Conservation (phyloP, 2,113 vertebrate genomes). For the Lucifuga dentata region DNA sequence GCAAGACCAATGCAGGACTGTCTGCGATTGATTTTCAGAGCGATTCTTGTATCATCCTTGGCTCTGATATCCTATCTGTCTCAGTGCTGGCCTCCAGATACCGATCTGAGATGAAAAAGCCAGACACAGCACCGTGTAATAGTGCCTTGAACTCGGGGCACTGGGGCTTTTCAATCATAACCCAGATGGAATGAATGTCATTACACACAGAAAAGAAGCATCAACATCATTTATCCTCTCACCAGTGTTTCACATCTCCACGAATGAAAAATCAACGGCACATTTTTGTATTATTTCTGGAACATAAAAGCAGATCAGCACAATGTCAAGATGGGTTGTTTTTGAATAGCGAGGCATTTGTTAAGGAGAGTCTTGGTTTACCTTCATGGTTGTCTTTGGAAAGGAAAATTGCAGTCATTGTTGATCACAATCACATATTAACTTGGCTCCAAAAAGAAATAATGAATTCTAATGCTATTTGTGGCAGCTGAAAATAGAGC, state of each 20-base stretch:
- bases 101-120: constrained; percentile 74
- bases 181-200: constrained; percentile 69
- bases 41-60: constrained; percentile 75
- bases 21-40: constrained; percentile 77
- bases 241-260: constrained; percentile 46
- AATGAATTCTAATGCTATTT: constrained; percentile 12
- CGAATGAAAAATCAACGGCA: constrained; percentile 63
- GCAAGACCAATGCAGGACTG: constrained; percentile 57
- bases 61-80: constrained; percentile 78
- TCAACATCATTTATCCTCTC: constrained; percentile 70
- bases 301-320: constrained; percentile 54
- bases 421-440: constrained; percentile 35
- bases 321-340: constrained; percentile 30
- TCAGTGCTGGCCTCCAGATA: constrained; percentile 66
- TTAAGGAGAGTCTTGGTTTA: constrained; percentile 39
- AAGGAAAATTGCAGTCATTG: constrained; percentile 34
- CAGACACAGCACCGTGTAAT: constrained; percentile 73
- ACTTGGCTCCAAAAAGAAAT: constrained; percentile 32
- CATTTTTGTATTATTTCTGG: constrained; percentile 41
- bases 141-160: constrained; percentile 69
- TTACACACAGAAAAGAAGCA: constrained; percentile 49
- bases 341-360: constrained; percentile 43
- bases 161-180: constrained; percentile 77
- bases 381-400: constrained; percentile 59
- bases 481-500: constrained; percentile 28